phyloP scores from a whole-genome alignment of 2,113 vertebrate genomes.

The Scartelaos histophorus region DNA sequence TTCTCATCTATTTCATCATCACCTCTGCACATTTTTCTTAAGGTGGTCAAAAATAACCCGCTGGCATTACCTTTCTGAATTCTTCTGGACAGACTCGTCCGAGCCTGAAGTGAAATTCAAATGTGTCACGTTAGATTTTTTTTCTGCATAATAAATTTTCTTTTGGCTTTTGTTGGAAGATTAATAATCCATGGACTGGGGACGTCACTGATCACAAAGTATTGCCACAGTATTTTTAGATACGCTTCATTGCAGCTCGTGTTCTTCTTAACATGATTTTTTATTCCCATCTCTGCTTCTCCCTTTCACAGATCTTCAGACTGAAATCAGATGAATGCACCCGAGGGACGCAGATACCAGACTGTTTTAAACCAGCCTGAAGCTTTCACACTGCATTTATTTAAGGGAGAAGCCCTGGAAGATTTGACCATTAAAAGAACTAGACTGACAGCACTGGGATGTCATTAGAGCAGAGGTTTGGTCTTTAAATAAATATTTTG shows the following conservation, averaged over 20 bases:
- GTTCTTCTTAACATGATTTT: constrained; percentile 22
- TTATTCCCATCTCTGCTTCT: constrained; percentile 10
- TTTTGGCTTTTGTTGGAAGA: neutral
- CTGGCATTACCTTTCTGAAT: neutral
- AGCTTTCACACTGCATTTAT: neutral
- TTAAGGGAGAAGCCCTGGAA: neutral
- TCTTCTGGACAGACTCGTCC: neutral
- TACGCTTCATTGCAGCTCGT: neutral
- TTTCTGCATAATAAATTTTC: neutral
- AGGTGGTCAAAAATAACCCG: neutral
- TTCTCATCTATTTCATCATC: neutral
- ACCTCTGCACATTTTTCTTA: neutral
- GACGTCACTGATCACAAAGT: neutral
- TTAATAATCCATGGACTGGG: neutral
- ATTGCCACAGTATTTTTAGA: neutral
- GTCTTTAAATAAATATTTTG: too few species aligned
- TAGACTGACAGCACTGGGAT: too few species aligned
- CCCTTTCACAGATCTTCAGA: constrained; percentile 61
- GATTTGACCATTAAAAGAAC: neutral
- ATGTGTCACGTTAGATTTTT: neutral
- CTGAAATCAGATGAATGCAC: constrained; percentile 58
- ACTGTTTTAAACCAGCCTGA: neutral
- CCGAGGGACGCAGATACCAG: neutral
- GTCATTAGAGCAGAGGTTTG: too few species aligned
- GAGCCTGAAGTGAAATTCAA: neutral